Base-by-base conservation (phyloP, 2,797 vertebrate species). In the Kryptolebias ocellatus region DNA sequence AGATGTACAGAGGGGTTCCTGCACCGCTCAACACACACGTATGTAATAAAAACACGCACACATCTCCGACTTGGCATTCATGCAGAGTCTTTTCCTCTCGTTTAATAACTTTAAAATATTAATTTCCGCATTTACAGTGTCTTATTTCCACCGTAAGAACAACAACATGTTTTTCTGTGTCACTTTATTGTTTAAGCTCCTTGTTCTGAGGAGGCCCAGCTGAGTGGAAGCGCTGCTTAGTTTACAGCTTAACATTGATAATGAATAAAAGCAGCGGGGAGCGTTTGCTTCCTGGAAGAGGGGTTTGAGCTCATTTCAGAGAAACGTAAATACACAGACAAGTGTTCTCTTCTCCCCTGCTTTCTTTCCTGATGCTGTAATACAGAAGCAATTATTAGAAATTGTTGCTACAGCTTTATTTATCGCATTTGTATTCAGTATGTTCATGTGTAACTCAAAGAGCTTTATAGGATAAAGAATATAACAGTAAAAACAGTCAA, bases 31-130 rank as follows among this genome's bases (percentile, higher is more conserved):
- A 31, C 8, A n/a, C 28, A 64, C 0, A 46, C 11, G 31, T 10
- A 52, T 27, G 12, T 18, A 28, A 67, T 60, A 20, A 64, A 74
- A 50, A 58, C 24, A 47, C n/a, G 50, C 18, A 64, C 14, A 15
- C 44, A 0, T 39, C 5, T 39, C 34, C 39, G 65, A 1, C 69
- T 79, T 76, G 37, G 15, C 53, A 66, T 76, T 84, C 78, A 66
- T 57, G 17, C 31, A 27, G 47, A 14, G 44, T 63, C 7, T 55
- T 70, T 78, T 82, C 29, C 52, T 68, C 57, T 62, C 68, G 31
- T 73, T 72, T 54, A 47, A 76, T 69, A 78, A 75, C 55, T 50
- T 83, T 86, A 51, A 78, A 83, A 84, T 78, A 86, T 85, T 76
- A 76, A 82, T 72, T 71, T 37, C 53, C 42, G 20, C 61, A 60